These are phyloP conservation scores for Lampris incognitus DNA, from an alignment of 2,113 vertebrate genomes.

Conservation along the genomic window DNA sequence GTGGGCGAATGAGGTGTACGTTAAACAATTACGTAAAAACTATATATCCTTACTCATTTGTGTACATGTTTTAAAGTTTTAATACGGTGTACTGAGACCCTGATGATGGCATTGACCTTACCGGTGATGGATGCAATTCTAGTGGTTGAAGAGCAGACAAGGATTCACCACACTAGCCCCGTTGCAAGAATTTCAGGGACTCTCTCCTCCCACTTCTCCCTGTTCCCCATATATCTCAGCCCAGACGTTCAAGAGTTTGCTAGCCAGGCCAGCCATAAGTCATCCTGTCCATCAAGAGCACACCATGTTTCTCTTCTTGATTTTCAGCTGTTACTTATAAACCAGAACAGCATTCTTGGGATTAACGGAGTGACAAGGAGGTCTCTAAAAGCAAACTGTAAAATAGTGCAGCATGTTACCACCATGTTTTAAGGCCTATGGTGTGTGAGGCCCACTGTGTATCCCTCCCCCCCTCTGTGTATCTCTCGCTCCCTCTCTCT, in stretches of 20 bases:
- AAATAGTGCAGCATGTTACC: constrained; percentile 66
- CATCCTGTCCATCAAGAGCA: constrained; percentile 64
- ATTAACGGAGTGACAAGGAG: constrained; percentile 70
- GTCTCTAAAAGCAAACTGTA: constrained; percentile 72
- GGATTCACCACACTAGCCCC: constrained; percentile 61
- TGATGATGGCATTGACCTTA: constrained; percentile 17
- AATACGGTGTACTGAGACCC: constrained; percentile 34
- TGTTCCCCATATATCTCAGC: constrained; percentile 67
- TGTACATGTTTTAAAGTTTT: constrained; percentile 54
- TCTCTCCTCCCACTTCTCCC: constrained; percentile 66
- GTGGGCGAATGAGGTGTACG: constrained; percentile 24
- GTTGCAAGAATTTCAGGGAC: constrained; percentile 68
- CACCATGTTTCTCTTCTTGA: constrained; percentile 33
- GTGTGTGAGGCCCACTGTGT: constrained; percentile 44
- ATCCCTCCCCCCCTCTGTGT: not conserved
- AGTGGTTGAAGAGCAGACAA: constrained; percentile 60
- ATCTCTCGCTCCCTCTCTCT: no score
- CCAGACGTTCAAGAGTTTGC: constrained; percentile 65
- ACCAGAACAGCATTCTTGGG: constrained; percentile 65
- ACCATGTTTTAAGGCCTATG: constrained; percentile 63
- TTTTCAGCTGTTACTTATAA: constrained; percentile 72
- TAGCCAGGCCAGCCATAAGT: constrained; percentile 69
- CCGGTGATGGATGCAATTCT: constrained; percentile 30
- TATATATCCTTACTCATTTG: not conserved
- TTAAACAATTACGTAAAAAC: constrained; percentile 25